Evolutionary conservation across 35 echinoderm and acorn worm species (phyloP).

Genomic region (Ophioderma brevispina): DNA sequence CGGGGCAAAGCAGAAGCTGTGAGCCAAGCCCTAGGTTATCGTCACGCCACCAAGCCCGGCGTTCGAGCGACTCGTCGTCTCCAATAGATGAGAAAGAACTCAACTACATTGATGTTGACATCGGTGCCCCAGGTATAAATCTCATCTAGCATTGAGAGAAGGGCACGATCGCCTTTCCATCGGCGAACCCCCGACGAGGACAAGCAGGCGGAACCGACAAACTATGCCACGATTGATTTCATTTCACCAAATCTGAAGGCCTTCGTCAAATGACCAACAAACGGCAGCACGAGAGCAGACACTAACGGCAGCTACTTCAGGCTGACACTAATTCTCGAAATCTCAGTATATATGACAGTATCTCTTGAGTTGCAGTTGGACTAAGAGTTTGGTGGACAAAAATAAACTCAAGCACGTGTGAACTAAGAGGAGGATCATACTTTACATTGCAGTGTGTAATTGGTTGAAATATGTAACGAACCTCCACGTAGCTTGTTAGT

Average conservation of each 20-base stretch:
- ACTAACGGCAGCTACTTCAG: not conserved
- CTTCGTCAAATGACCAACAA: constrained; percentile 52
- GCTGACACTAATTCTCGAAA: too few relatives aligned
- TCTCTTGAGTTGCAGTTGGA: too few relatives aligned
- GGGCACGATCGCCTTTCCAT: constrained; percentile 59
- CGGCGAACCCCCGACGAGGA: constrained; percentile 55
- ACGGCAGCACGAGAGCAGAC: constrained; percentile 1
- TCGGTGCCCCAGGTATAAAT: constrained; percentile 44
- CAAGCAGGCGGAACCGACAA: constrained; percentile 58
- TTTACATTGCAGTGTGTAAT: too few relatives aligned
- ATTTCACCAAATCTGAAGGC: constrained; percentile 95
- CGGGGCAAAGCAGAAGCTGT: not conserved
- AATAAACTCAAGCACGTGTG: too few relatives aligned
- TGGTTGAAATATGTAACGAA: too few relatives aligned
- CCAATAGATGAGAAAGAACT: constrained; percentile 68
- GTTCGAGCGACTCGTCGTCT: constrained; percentile 32
- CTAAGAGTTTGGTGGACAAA: too few relatives aligned
- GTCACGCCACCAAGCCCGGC: constrained; percentile 38
- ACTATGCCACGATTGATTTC: constrained; percentile 91
- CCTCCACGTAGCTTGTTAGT: too few relatives aligned
- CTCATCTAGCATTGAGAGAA: constrained; percentile 21
- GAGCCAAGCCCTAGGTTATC: constrained; percentile 27
- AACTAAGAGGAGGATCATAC: too few relatives aligned
- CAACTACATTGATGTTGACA: constrained; percentile 93
- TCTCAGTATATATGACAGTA: too few relatives aligned